These are phyloP conservation scores for Cryptosula pallasiana DNA, from an alignment of 2,888 invertebrate species.

Conservation along the genomic window DNA sequence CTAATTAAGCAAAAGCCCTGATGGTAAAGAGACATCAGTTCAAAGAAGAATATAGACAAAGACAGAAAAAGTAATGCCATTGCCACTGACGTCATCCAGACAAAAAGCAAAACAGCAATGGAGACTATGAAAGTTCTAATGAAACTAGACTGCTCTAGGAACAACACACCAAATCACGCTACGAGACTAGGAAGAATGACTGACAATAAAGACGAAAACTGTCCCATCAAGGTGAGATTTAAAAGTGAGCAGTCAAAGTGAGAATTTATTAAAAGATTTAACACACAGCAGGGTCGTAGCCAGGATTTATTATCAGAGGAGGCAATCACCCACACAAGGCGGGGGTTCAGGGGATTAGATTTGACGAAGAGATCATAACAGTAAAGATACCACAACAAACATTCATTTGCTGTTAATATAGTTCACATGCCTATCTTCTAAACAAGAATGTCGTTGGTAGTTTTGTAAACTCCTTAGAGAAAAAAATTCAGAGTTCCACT, in stretches of 20 bases:
- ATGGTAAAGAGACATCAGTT: neutral
- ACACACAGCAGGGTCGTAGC: too few relatives aligned
- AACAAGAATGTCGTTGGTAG: too few relatives aligned
- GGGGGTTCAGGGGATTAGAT: too few relatives aligned
- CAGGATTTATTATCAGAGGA: too few relatives aligned
- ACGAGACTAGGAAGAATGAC: slow-evolving; percentile 1
- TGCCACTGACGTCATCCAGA: neutral
- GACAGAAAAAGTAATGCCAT: slow-evolving; percentile 12
- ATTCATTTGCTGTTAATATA: too few relatives aligned
- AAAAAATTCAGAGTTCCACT: too few relatives aligned
- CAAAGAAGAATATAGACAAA: neutral
- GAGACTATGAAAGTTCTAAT: neutral
- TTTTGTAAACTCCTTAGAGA: too few relatives aligned
- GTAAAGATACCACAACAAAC: too few relatives aligned
- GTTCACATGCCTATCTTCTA: too few relatives aligned
- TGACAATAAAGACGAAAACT: neutral
- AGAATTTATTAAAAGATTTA: neutral
- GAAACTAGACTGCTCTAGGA: neutral
- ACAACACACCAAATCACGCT: neutral
- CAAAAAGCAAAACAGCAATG: neutral
- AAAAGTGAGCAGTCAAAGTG: neutral
- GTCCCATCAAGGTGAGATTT: slow-evolving; percentile 6
- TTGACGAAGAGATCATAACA: too few relatives aligned
- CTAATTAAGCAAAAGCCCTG: neutral
- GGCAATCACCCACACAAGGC: too few relatives aligned